Evolutionary conservation across 2,113 vertebrate species (phyloP), one percentile per base, ranked within the genome.

Genomic region (Vidua macroura): DNA sequence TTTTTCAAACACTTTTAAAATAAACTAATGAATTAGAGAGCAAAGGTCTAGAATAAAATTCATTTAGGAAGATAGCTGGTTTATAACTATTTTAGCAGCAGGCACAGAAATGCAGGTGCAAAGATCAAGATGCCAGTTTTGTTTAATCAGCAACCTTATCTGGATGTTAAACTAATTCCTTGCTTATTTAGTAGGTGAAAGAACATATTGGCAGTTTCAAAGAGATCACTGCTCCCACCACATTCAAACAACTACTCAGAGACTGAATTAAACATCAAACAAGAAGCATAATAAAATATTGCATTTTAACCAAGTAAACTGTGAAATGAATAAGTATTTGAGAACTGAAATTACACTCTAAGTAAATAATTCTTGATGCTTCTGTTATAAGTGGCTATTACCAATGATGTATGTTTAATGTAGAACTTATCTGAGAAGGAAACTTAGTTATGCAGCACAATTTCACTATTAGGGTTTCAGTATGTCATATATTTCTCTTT

Each of bases 361-460:
- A 28, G 75, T 60, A 63, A 90, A 63, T 92, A 67, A 70, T 39
- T 70, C 60, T 88, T 75, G 51, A 70, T 83, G 9, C 62, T 92
- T 73, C 72, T 66, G 3, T 94, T 77, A 6, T 39, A 87, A 83
- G 49, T 66, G 62, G 13, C 58, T 81, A 15, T 59, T 80, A 51
- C 25, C 51, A 81, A 39, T 82, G 37, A n/a, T 10, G 7, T 55
- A 49, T 62, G 16, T 85, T 90, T 77, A 44, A 28, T 95, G 52
- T 91, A 92, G 92, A 94, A 94, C 48, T 72, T 81, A 25, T 10
- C 39, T 84, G 67, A 93, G 62, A 89, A 76, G 55, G 39, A 90
- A 69, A 64, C 51, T 80, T 78, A 81, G 59, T 87, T 94, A 84
- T 76, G 25, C n/a, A 68, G 62, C 33, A 52, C 41, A 93, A 51